Conservation (phyloP, 2,888 invertebrate genomes). For the Sinotaia quadrata region DNA sequence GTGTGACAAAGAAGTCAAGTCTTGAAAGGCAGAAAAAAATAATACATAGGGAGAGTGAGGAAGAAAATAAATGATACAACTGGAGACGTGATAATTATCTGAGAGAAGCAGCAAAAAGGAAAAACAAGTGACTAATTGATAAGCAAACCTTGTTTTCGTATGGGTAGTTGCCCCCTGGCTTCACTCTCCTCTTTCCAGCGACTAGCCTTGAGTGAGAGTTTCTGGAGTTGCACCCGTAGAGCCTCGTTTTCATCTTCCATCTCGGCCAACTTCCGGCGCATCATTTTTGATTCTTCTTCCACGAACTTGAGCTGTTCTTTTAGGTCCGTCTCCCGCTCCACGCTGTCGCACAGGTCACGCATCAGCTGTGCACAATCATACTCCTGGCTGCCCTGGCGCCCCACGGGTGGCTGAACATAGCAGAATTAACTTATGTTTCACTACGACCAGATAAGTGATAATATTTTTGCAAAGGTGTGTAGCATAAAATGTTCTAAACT, state of each 20-base stretch:
- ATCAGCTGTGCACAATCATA: constrained; percentile 78
- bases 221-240: constrained; percentile 93
- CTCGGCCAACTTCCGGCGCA: constrained; percentile 78
- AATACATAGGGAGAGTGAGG: too few relatives aligned
- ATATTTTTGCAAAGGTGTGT: too few relatives aligned
- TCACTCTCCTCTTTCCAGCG: constrained; percentile 39
- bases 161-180: constrained; percentile 25
- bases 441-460: too few relatives aligned
- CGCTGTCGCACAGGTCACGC: constrained; percentile 89
- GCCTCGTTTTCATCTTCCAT: constrained; percentile 98
- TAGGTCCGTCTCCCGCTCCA: constrained; percentile 93
- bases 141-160: neutral
- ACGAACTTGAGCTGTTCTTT: constrained; percentile 92
- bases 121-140: neutral
- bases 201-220: constrained; percentile 80
- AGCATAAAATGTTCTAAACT: too few relatives aligned
- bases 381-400: constrained; percentile 58
- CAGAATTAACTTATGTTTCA: neutral
- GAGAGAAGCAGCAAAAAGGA: neutral
- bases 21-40: too few relatives aligned
- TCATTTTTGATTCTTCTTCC: constrained; percentile 88
- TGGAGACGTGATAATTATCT: too few relatives aligned
- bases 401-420: too few relatives aligned
- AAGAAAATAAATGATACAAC: too few relatives aligned
- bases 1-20: too few relatives aligned